A percentile compares a stretch with the other conserved stretches of the same genome.
Evolutionary conservation across 2,888 invertebrate genomes (phyloP).

Genomic region (Eristalinus sepulchralis): DNA sequence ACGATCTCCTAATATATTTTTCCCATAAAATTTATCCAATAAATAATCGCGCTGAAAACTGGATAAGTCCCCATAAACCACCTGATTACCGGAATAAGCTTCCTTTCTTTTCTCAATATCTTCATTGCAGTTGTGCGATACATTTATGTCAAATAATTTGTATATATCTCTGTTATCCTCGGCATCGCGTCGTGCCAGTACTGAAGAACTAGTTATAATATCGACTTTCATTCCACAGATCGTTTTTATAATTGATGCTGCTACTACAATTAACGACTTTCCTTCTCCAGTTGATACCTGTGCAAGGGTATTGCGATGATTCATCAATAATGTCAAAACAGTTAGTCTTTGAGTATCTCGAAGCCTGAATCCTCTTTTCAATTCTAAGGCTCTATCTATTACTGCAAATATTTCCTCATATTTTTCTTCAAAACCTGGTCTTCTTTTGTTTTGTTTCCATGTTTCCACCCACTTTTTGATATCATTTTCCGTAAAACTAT

Average conservation of each 20-base stretch:
- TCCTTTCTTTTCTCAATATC: not conserved
- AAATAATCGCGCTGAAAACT: conserved; percentile 51
- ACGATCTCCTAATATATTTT: conserved; percentile 75
- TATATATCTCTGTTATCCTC: not conserved
- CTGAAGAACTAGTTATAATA: not conserved
- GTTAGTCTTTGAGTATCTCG: not conserved
- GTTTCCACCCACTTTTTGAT: too few species aligned
- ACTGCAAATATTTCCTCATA: not conserved
- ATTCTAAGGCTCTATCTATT: not conserved
- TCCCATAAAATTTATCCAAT: conserved; percentile 75
- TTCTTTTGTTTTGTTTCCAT: too few species aligned
- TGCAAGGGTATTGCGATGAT: not conserved
- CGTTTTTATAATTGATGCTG: not conserved
- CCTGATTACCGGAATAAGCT: not conserved
- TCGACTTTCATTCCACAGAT: not conserved
- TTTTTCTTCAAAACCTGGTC: too few species aligned
- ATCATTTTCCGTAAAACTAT: too few species aligned
- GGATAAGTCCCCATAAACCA: not conserved
- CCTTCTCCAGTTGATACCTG: conserved; percentile 1
- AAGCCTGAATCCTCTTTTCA: not conserved
- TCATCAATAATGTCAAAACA: not conserved
- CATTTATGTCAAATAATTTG: not conserved
- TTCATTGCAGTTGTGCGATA: not conserved
- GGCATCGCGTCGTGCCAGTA: not conserved
- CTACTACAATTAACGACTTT: conserved; percentile 6